Percentiles rank a stretch among this genome's conserved stretches.
Conservation (phyloP, 2,888 invertebrate genomes). For the Branchipolynoe longqiensis region DNA sequence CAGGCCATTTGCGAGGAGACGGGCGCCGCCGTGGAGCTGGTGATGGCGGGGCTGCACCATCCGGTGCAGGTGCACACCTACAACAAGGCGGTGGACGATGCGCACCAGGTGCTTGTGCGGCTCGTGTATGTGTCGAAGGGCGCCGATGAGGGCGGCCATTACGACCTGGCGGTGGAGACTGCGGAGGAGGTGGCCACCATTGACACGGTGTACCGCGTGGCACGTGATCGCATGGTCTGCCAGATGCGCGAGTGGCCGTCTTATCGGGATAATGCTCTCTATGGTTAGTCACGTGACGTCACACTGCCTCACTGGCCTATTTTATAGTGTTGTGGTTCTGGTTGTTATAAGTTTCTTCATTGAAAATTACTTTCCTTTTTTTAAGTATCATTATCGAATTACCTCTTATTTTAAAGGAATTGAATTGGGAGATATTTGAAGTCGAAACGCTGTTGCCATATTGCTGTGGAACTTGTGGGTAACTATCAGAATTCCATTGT, state of each 20-base stretch:
- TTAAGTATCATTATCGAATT: too few relatives aligned
- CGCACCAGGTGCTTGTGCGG: neutral
- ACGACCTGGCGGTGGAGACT: constrained; percentile 61
- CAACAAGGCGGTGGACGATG: neutral
- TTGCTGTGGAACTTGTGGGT: too few relatives aligned
- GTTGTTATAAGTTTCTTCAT: too few relatives aligned
- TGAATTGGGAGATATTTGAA: too few relatives aligned
- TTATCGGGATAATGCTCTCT: constrained; percentile 42
- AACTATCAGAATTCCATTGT: too few relatives aligned
- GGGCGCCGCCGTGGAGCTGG: constrained; percentile 34
- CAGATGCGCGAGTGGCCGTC: neutral
- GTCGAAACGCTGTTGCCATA: too few relatives aligned
- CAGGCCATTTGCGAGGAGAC: constrained; percentile 30
- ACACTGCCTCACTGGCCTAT: too few relatives aligned
- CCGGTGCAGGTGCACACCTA: constrained; percentile 16
- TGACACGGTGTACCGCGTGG: constrained; percentile 44
- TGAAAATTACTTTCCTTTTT: too few relatives aligned
- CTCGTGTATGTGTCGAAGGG: constrained; percentile 60
- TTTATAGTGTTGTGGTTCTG: too few relatives aligned
- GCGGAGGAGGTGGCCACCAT: neutral
- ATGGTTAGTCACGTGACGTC: constrained; percentile 58
- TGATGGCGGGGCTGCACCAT: constrained; percentile 61
- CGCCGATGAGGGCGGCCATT: constrained; percentile 61
- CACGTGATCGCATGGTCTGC: constrained; percentile 32
- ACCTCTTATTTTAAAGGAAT: too few relatives aligned